Evolutionary conservation across 1,140 invertebrate species (phyloP).

Genomic region (Coptotermes formosanus): DNA sequence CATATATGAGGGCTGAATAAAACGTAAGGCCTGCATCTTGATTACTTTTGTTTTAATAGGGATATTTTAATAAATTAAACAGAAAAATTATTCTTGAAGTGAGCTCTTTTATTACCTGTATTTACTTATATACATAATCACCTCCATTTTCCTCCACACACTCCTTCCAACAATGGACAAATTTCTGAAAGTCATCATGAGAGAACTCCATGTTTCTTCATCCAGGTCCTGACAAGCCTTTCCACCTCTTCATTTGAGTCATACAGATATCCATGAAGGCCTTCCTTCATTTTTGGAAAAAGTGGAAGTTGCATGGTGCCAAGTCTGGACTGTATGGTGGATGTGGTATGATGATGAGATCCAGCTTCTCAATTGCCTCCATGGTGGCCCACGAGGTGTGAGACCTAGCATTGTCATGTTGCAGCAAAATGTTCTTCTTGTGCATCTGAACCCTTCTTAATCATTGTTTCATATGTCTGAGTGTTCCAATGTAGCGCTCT

Average conservation of each 20-base stretch:
- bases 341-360: neutral
- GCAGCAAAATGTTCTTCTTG: neutral
- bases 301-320: neutral
- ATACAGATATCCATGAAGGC: neutral
- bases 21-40: too few relatives aligned
- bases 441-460: neutral
- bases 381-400: neutral
- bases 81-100: neutral
- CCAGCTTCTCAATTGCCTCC: neutral
- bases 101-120: neutral
- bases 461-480: neutral
- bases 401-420: neutral
- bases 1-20: too few relatives aligned
- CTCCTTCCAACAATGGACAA: neutral
- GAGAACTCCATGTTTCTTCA: too few relatives aligned
- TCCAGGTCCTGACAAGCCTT: too few relatives aligned
- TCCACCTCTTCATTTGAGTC: conserved; percentile 7
- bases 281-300: too few relatives aligned
- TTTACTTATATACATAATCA: neutral
- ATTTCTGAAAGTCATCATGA: neutral
- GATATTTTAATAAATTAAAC: neutral
- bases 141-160: too few relatives aligned
- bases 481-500: neutral
- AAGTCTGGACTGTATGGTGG: conserved; percentile 3
- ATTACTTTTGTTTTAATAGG: too few relatives aligned